These are phyloP conservation scores for Gasterosteus nipponicus DNA, from an alignment of 2,113 vertebrate genomes.

Conservation along the genomic window DNA sequence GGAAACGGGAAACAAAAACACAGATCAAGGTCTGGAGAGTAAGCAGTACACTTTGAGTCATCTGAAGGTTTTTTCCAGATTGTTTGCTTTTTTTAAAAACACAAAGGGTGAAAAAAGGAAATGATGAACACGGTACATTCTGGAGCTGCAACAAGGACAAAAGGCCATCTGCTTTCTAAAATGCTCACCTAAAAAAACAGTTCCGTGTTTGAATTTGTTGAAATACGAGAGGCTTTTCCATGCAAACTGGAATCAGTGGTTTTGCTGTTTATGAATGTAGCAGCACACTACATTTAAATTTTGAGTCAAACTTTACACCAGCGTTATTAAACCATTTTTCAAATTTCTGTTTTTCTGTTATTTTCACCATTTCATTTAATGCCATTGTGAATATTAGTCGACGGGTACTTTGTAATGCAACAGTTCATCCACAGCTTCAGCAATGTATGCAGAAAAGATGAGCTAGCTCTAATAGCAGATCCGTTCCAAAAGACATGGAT, in stretches of 20 bases:
- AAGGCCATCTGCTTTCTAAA: constrained; percentile 9
- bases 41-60: constrained; percentile 13
- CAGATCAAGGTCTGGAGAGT: constrained; percentile 23
- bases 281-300: not conserved
- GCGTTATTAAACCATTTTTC: not conserved
- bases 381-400: not conserved
- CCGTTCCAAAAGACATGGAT: not conserved
- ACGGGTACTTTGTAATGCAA: not conserved
- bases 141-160: constrained; percentile 7
- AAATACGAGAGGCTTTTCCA: too few species aligned
- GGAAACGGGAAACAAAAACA: not conserved
- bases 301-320: not conserved
- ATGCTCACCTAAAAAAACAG: not conserved
- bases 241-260: not conserved
- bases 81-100: constrained; percentile 6
- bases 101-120: constrained; percentile 1
- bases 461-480: not conserved
- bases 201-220: too few species aligned
- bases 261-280: not conserved
- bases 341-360: not conserved
- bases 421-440: not conserved
- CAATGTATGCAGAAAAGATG: not conserved
- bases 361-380: not conserved
- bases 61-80: constrained; percentile 23
- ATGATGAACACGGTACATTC: not conserved